Conservation (phyloP, 2,888 invertebrate genomes). For the Troides aeacus region DNA sequence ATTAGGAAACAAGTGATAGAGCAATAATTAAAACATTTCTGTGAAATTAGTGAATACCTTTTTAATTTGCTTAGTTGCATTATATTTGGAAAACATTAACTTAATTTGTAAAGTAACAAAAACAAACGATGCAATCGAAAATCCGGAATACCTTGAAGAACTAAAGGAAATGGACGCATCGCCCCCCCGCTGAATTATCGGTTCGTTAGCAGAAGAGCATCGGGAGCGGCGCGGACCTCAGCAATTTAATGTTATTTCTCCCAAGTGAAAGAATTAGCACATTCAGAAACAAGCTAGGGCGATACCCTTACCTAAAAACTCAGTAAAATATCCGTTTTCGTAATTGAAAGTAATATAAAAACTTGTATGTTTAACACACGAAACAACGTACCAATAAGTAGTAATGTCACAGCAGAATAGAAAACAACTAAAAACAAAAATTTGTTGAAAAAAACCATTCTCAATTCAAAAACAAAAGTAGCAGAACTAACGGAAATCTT, state of each 20-base stretch:
- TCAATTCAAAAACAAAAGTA: too few relatives aligned
- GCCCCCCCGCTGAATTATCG: constrained; percentile 61
- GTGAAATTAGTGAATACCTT: too few relatives aligned
- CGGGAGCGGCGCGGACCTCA: constrained; percentile 42
- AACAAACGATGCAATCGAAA: constrained; percentile 8
- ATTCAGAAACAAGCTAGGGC: constrained; percentile 49
- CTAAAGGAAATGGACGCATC: constrained; percentile 29
- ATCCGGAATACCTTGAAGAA: constrained; percentile 8
- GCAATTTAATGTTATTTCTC: constrained; percentile 74
- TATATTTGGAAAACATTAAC: background rate
- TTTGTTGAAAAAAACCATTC: too few relatives aligned
- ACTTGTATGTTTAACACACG: background rate
- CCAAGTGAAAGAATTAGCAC: constrained; percentile 71
- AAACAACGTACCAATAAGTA: too few relatives aligned
- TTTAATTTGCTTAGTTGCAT: background rate
- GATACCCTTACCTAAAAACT: constrained; percentile 30
- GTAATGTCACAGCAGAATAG: too few relatives aligned
- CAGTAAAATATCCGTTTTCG: background rate
- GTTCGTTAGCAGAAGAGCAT: constrained; percentile 69
- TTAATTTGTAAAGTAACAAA: constrained; percentile 8
- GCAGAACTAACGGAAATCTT: too few relatives aligned
- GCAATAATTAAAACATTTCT: too few relatives aligned
- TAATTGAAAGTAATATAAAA: background rate
- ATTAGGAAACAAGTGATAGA: background rate
- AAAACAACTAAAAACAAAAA: too few relatives aligned